A percentile compares a stretch with the other conserved stretches of the same genome.
Conservation (phyloP, 1,140 invertebrate species). For the Aphelenchoides besseyi region DNA sequence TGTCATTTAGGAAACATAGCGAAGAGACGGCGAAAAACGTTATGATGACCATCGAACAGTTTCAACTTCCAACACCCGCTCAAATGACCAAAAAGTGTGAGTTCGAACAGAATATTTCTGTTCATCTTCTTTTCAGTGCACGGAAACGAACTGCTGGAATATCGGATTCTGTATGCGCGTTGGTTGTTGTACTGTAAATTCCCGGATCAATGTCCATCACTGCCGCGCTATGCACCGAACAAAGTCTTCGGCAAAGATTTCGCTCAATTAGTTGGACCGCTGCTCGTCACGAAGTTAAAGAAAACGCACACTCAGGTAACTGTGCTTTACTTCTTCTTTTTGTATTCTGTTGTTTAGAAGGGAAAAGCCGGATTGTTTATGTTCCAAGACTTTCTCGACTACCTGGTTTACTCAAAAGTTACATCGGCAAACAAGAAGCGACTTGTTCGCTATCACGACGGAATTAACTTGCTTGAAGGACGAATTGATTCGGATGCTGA, state of each 20-base stretch:
- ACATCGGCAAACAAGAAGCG: background rate
- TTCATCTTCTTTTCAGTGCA: slow-evolving; percentile 10
- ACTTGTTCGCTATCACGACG: background rate
- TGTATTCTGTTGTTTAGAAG: no score
- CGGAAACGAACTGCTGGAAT: slow-evolving; percentile 22
- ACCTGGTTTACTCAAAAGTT: slow-evolving; percentile 21
- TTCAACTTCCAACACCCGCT: background rate
- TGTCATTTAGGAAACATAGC: background rate
- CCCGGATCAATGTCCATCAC: background rate
- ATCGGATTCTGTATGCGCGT: slow-evolving; percentile 25
- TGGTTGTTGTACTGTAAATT: slow-evolving; percentile 30
- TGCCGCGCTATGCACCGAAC: slow-evolving; percentile 20
- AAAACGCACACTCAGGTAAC: slow-evolving; percentile 7
- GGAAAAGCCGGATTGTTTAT: background rate
- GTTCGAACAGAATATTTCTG: background rate
- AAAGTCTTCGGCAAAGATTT: slow-evolving; percentile 22
- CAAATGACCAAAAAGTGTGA: slow-evolving; percentile 3
- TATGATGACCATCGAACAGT: background rate
- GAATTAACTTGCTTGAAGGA: background rate
- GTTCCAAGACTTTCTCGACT: slow-evolving; percentile 14
- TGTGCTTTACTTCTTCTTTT: no score
- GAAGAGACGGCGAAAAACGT: slow-evolving; percentile 7
- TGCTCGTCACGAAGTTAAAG: slow-evolving; percentile 19
- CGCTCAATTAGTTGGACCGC: background rate
- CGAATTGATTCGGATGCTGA: background rate